Conservation (phyloP, 2,113 vertebrate species). For the Leucopternis melanops region DNA sequence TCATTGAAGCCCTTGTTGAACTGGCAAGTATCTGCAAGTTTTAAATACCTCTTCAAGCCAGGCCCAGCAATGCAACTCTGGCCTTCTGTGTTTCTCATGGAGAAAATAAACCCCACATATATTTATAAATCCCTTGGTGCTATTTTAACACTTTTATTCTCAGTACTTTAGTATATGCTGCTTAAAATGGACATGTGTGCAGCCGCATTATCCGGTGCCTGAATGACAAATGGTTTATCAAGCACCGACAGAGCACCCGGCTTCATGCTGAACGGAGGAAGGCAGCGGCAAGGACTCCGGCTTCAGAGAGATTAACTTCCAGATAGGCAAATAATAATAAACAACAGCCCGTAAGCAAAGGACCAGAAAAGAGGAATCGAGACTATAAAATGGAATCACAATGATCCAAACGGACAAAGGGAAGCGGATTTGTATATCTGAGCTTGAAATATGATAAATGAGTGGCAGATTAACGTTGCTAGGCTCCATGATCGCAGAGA, state of each 20-base stretch:
- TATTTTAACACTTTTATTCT: conserved; percentile 52
- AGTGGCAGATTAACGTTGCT: conserved; percentile 51
- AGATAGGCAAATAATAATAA: conserved; percentile 60
- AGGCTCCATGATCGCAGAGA: conserved; percentile 12
- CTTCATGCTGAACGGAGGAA: neutral
- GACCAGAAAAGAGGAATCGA: conserved; percentile 12
- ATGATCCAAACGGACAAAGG: neutral
- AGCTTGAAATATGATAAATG: conserved; percentile 49
- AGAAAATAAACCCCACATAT: neutral
- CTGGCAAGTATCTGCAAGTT: neutral
- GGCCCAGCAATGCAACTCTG: neutral
- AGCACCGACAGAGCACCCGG: conserved; percentile 26
- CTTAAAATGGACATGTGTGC: conserved; percentile 41
- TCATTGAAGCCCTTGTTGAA: neutral
- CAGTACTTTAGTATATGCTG: conserved; percentile 2
- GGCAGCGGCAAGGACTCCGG: conserved; percentile 21
- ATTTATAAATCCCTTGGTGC: conserved; percentile 23
- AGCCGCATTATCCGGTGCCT: conserved; percentile 29
- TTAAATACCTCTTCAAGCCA: neutral
- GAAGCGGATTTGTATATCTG: conserved; percentile 40
- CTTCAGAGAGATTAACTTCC: conserved; percentile 60
- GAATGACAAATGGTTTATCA: conserved; percentile 61
- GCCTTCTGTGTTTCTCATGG: neutral
- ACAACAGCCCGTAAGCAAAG: conserved; percentile 31
- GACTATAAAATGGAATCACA: conserved; percentile 11